Base-by-base conservation (phyloP, 2,888 invertebrate genomes). In the Reticulitermes lucifugus region DNA sequence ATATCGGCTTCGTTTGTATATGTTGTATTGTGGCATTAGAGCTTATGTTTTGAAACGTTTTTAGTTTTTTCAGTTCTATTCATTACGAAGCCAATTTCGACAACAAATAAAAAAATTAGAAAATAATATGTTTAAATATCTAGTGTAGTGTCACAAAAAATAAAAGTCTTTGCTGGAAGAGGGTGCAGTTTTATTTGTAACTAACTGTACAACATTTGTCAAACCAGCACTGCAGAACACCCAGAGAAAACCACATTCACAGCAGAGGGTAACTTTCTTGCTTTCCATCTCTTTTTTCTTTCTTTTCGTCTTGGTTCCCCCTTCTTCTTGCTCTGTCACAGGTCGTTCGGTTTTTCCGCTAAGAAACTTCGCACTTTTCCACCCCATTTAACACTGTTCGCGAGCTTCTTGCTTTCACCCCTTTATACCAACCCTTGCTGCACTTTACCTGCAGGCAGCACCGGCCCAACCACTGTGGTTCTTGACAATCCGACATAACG, bases 311-410 rank as follows among this genome's bases (percentile, higher is more conserved):
- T 0, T 12, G 41, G 41, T 41, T 59, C 12, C 65, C 43, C 43
- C 70, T 10, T 25, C 43, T 18, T 35, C 10, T 59, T 14, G 22
- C 60, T 35, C 18, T 81, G 81, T 81, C 81, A 65, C 81, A 81
- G 81, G 65, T 81, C 81, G 70, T 70, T 81, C 81, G 81, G 81
- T 81, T 81, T 81, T 81, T 70, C 81, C 65, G 81, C 81, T 81
- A 81, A 81, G 81, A 81, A 81, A 81, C 81, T 81, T 81, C 81
- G 46, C 81, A 81, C 81, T 81, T 81, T 81, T 81, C 81, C 81
- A 43, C 25, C 70, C 81, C 81, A 81, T 81, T 81, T 81, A 81
- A 70, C 81, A 41, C 46, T 77, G 77, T 77, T 77, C 51, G 51
- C 77, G 1, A 46, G 46, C 51, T 77, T 46, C 51, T 65, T 65